Percentiles rank a stretch among this genome's conserved stretches.
Conservation (phyloP, 2,888 invertebrate species). For the Linnaemya vulpina region DNA sequence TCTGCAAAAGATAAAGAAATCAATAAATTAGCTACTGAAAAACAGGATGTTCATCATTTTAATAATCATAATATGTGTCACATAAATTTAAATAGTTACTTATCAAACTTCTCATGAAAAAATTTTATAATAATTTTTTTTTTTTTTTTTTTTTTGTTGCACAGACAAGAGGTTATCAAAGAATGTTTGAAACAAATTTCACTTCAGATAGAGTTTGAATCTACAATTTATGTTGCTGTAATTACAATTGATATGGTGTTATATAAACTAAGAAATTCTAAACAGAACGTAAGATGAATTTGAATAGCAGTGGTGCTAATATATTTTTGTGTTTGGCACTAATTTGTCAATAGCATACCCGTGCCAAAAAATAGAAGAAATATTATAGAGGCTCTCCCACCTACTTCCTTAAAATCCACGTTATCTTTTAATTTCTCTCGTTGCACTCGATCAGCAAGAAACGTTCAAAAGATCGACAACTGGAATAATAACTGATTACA, state of each 20-base stretch:
- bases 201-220: not conserved
- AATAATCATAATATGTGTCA: not conserved
- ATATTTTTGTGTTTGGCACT: too few species aligned
- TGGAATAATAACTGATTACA: too few species aligned
- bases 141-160: too few species aligned
- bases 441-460: too few species aligned
- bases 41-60: constrained; percentile 38
- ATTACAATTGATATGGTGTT: too few species aligned
- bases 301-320: too few species aligned
- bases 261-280: not conserved
- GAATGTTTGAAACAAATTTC: not conserved
- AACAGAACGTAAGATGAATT: not conserved
- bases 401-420: too few species aligned
- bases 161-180: constrained; percentile 47
- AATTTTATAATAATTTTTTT: not conserved
- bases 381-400: too few species aligned
- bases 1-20: constrained; percentile 66
- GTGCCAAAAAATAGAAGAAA: not conserved
- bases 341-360: not conserved
- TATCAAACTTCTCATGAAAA: constrained; percentile 6
- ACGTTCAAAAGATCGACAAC: too few species aligned
- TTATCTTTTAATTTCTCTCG: too few species aligned
- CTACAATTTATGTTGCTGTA: not conserved
- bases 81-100: not conserved
- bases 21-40: constrained; percentile 15